Evolutionary conservation across 2,888 invertebrate species (phyloP), one percentile per base, ranked within the genome.

Genomic region (Lapara coniferarum): DNA sequence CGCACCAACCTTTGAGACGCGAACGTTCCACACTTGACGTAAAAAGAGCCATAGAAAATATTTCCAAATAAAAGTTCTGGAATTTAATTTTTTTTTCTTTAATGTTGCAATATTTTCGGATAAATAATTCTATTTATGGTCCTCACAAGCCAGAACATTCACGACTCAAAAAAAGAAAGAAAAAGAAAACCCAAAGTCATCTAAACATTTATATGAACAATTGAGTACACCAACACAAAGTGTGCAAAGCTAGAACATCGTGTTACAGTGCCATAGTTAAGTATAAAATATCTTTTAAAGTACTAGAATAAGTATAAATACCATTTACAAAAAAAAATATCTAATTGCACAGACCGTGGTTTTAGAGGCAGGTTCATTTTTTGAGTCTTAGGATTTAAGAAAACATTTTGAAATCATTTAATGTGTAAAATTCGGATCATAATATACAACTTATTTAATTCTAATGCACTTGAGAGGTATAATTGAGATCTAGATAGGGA

Each of bases 161-260:
- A 16, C 59, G 44, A 46, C 46, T 12, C n/a, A 46, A 46, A 59
- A 57, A 44, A 19, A n/a, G n/a, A n/a, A 59, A 37, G 25, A 69
- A 44, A 53, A 69, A 44, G n/a, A 66, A 58, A 68, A 68, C 55
- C 57, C 55, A 68, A 19, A 68, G 10, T 56, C 46, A 25, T 67
- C 66, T 55, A 66, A 44, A 55, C 67, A 67, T 67, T 53, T 44
- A 66, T 59, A 59, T 46, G 59, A 55, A 67, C 51, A 52, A 52
- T 66, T 52, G 37, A 55, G 44, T 67, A 55, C 55, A 67, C 55
- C 44, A 59, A 63, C 63, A 63, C 46, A 63, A 13, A 49, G 49
- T 63, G 46, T 63, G 63, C 49, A 46, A 12, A 63, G 49, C 49
- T 49, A 63, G n/a, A 44, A 59, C 46, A 63, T 56, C 56, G 19